Evolutionary conservation across 2,113 vertebrate species (phyloP).

Genomic region (Gasterosteus nipponicus): DNA sequence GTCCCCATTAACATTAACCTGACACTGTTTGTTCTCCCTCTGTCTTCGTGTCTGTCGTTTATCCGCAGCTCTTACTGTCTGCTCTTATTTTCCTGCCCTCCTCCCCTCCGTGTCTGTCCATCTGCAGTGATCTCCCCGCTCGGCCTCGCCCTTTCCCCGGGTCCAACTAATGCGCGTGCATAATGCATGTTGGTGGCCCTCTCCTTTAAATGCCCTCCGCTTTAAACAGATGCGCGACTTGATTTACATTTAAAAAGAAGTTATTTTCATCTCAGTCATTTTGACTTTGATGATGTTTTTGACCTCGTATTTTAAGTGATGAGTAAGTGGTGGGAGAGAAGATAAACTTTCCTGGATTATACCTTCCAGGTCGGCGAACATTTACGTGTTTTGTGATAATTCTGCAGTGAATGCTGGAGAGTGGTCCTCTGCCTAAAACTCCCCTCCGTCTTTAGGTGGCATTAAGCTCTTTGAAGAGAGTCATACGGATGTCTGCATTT

Average conservation of each 20-base stretch:
- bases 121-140: constrained; percentile 14
- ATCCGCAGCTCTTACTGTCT: background rate
- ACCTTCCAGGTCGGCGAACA: background rate
- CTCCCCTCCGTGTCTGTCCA: background rate
- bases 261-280: constrained; percentile 45
- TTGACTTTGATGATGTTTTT: constrained; percentile 55
- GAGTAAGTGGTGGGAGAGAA: background rate
- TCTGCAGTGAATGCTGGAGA: background rate
- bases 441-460: constrained; percentile 5
- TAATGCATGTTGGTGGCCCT: constrained; percentile 44
- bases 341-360: background rate
- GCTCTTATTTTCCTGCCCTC: background rate
- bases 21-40: constrained; percentile 60
- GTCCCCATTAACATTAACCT: constrained; percentile 65
- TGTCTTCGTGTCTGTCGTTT: constrained; percentile 7
- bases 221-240: constrained; percentile 52
- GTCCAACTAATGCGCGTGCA: constrained; percentile 30
- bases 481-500: background rate
- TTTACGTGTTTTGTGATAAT: background rate
- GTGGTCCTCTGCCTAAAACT: constrained; percentile 4
- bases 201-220: constrained; percentile 54
- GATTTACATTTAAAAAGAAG: constrained; percentile 67
- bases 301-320: constrained; percentile 35
- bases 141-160: background rate
- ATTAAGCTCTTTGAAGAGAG: constrained; percentile 20